Evolutionary conservation across 2,888 invertebrate species (phyloP), one percentile per base, ranked within the genome.

Genomic region (Clistopyga incitator): DNA sequence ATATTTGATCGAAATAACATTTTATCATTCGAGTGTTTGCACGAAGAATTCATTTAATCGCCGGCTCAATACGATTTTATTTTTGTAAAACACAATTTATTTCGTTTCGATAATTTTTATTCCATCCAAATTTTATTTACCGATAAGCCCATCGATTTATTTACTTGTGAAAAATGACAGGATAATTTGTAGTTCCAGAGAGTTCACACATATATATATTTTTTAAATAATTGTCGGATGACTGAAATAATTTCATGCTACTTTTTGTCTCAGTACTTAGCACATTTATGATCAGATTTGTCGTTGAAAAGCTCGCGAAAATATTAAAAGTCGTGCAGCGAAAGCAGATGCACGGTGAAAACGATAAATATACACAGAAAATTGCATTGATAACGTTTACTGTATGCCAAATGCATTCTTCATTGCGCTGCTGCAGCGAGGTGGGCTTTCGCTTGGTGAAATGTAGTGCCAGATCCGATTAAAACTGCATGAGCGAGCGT

Each of bases 401-500:
- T 59, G 15, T n/a, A 23, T 65, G 72, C 72, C 72, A 72, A 72
- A 72, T 79, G 65, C 29, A 79, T 65, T 65, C 71, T 42, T 25
- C 29, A 64, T 42, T 18, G 38, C 61, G 29, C 6, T 34, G 29
- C 23, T 20, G 54, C 10, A 45, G 68, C 10, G 20, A 45, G 1
- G 54, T 15, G 52, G 6, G 38, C 23, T 65, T 45, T 61, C 50
- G 78, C 64, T 45, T 23, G 10, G 67, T 54, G 74, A 70, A 81
- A 76, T 64, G 68, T 61, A 70, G 42, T 23, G 70, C 75, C 70
- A 68, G 64, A 81, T 81, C 70, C 75, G 81, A 75, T 81, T 81
- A 81, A 81, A 75, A 81, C 64, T 81, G 81, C 81, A 81, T 81
- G 70, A 81, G 64, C 75, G 52, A 38, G 20, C 42, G 38, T 2